Percentiles rank a stretch among this genome's conserved stretches.
Evolutionary conservation across 2,113 vertebrate genomes (phyloP).

Genomic region (Engystomops pustulosus): DNA sequence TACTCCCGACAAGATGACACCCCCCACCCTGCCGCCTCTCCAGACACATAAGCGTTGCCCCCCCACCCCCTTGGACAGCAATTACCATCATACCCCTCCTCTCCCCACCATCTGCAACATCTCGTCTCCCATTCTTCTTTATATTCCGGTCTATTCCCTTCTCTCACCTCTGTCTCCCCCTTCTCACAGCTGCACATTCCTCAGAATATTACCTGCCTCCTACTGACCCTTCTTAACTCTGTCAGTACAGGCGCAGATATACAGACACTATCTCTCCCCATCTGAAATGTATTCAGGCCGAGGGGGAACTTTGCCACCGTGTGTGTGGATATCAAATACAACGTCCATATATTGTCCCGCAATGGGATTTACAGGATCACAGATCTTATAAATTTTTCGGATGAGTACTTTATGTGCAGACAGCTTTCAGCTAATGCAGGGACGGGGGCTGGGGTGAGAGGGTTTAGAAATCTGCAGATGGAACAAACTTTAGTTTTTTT

Average conservation of each 20-base stretch:
- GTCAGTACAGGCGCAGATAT: slow-evolving; percentile 10
- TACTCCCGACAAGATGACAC: slow-evolving; percentile 20
- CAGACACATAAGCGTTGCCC: slow-evolving; percentile 31
- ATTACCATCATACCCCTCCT: slow-evolving; percentile 20
- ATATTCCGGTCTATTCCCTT: not conserved
- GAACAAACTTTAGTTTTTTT: not conserved
- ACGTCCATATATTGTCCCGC: not conserved
- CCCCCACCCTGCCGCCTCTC: not conserved
- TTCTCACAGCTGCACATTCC: slow-evolving; percentile 53
- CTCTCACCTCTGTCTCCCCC: slow-evolving; percentile 7
- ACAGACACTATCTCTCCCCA: slow-evolving; percentile 17
- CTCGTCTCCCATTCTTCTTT: slow-evolving; percentile 23
- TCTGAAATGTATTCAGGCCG: slow-evolving; percentile 25
- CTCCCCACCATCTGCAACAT: slow-evolving; percentile 51
- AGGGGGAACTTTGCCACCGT: not conserved
- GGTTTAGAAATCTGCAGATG: not conserved
- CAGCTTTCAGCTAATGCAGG: not conserved
- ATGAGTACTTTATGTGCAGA: not conserved
- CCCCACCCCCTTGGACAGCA: slow-evolving; percentile 4
- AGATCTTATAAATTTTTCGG: not conserved
- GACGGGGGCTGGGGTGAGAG: not conserved
- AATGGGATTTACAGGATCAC: slow-evolving; percentile 10
- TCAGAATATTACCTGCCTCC: slow-evolving; percentile 58
- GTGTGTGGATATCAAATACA: not conserved
- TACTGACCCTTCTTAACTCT: slow-evolving; percentile 52